Conservation (phyloP, 2,888 invertebrate genomes). For the Liodrosophila aerea region DNA sequence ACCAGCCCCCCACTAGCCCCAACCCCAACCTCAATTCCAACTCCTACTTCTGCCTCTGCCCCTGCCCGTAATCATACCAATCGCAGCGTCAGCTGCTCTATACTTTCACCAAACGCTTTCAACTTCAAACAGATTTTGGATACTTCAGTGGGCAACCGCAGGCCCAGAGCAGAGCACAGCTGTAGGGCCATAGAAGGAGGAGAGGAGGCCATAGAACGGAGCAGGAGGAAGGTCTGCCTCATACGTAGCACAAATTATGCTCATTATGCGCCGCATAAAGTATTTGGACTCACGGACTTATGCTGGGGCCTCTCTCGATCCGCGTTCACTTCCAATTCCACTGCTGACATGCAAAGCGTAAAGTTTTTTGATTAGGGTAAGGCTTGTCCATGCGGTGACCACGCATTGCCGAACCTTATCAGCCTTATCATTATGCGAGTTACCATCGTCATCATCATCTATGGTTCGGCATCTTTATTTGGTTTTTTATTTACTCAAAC, state of each 20-base stretch:
- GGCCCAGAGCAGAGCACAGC: background rate
- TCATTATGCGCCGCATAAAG: conserved; percentile 68
- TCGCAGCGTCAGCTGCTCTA: conserved; percentile 5
- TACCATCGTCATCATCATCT: conserved; percentile 9
- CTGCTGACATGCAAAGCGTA: conserved; percentile 30
- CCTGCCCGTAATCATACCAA: conserved; percentile 1
- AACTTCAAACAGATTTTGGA: conserved; percentile 73
- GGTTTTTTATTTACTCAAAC: conserved; percentile 17
- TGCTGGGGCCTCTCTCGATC: conserved; percentile 3
- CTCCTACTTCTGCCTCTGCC: background rate
- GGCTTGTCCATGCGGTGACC: conserved; percentile 5
- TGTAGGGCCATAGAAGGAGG: background rate
- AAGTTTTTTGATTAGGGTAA: conserved; percentile 55
- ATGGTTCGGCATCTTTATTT: conserved; percentile 23
- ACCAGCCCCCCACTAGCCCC: background rate
- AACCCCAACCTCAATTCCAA: no score
- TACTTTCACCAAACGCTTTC: conserved; percentile 49
- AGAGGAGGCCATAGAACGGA: background rate
- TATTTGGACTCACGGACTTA: conserved; percentile 45
- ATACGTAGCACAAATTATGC: conserved; percentile 69
- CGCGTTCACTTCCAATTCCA: conserved; percentile 17
- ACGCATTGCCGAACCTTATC: conserved; percentile 9
- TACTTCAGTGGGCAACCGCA: conserved; percentile 69
- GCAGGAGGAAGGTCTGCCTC: conserved; percentile 16
- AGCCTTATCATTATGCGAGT: conserved; percentile 7